A percentile compares a stretch with the other conserved stretches of the same genome.
Evolutionary conservation across 2,113 vertebrate species (phyloP).

Genomic region (Sigmodon hispidus): DNA sequence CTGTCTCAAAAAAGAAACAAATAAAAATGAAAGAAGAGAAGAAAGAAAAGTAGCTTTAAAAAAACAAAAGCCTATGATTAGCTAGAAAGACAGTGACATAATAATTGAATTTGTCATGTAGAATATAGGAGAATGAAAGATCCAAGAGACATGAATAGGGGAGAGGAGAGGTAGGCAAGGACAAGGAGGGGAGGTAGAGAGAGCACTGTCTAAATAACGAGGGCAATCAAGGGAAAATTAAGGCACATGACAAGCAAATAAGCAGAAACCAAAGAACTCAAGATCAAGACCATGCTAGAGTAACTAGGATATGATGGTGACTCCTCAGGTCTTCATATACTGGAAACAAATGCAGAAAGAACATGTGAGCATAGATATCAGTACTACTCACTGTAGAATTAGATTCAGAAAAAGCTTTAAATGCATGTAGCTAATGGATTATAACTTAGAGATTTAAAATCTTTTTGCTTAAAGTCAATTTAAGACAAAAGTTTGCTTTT

Average conservation of each 20-base stretch:
- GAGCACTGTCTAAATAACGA: background rate
- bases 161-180: background rate
- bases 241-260: background rate
- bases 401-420: background rate
- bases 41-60: background rate
- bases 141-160: background rate
- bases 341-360: constrained; percentile 39
- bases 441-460: constrained; percentile 45
- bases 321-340: background rate
- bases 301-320: background rate
- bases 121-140: background rate
- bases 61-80: background rate
- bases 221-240: background rate
- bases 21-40: background rate
- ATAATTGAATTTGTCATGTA: background rate
- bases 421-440: constrained; percentile 24
- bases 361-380: background rate
- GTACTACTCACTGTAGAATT: constrained; percentile 39
- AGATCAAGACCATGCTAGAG: background rate
- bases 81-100: constrained; percentile 17
- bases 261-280: background rate
- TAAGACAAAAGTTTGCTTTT: constrained; percentile 56
- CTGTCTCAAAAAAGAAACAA: background rate
- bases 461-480: constrained; percentile 48
- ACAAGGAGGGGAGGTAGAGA: background rate